These are phyloP conservation scores for Triplophysa bombifrons DNA, from an alignment of 2,797 vertebrate species.

Conservation along the genomic window DNA sequence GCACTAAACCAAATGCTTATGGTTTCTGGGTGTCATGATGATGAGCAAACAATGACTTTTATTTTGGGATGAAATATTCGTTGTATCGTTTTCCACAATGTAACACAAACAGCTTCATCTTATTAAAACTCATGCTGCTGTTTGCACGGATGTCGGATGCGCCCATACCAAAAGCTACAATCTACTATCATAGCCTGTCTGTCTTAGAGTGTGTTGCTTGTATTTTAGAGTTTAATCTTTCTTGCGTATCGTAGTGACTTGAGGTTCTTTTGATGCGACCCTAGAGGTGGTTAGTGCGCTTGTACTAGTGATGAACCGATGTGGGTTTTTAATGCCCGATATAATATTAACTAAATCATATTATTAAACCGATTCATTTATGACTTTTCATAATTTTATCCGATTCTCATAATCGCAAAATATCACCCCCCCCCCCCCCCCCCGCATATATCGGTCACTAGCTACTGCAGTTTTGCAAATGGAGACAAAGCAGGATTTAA, in stretches of 20 bases:
- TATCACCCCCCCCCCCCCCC: neutral
- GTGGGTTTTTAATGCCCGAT: conserved; percentile 1
- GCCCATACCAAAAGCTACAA: conserved; percentile 14
- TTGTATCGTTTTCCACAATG: neutral
- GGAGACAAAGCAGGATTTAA: conserved; percentile 29
- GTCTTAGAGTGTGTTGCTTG: neutral
- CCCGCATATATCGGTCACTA: conserved; percentile 20
- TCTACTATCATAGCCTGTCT: conserved; percentile 23
- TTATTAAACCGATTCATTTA: too few relatives aligned
- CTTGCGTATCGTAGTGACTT: conserved; percentile 42
- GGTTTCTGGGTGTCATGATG: neutral
- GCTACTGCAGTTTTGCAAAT: neutral
- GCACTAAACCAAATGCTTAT: neutral
- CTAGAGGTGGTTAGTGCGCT: conserved; percentile 40
- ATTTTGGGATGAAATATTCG: neutral
- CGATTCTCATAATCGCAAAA: neutral
- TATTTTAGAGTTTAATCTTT: conserved; percentile 52
- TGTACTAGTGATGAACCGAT: conserved; percentile 26
- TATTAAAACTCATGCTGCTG: conserved; percentile 69
- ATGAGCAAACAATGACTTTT: neutral
- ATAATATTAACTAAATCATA: neutral
- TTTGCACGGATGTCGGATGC: conserved; percentile 33
- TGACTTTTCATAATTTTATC: too few relatives aligned
- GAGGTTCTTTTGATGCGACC: conserved; percentile 22
- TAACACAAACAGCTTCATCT: conserved; percentile 11